Percentiles rank a stretch among this genome's conserved stretches.
These are phyloP conservation scores for Nylanderia fulva DNA, from an alignment of 1,140 invertebrate species.

Conservation along the genomic window DNA sequence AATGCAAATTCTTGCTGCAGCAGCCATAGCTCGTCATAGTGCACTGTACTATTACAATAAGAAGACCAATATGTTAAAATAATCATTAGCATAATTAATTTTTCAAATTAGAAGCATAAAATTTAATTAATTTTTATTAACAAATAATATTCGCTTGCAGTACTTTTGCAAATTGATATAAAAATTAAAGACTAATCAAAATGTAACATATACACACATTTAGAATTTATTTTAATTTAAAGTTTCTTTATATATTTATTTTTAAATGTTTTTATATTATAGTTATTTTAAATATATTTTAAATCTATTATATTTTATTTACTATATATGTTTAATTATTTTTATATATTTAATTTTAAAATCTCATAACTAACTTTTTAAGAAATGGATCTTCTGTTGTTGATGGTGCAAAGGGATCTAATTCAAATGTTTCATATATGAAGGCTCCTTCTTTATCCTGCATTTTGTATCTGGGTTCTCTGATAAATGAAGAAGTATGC, in stretches of 20 bases:
- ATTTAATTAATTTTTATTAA: not conserved
- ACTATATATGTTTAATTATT: no score
- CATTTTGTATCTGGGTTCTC: constrained; percentile 43
- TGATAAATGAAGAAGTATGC: not conserved
- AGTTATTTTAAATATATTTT: no score
- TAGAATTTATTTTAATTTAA: no score
- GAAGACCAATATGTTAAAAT: not conserved
- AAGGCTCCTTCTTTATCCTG: constrained; percentile 46
- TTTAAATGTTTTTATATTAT: no score
- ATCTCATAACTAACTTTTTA: constrained; percentile 71
- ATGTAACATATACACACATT: no score
- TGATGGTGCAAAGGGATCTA: constrained; percentile 88
- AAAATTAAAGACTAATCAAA: constrained; percentile 11
- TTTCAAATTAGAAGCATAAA: not conserved
- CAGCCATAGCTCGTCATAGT: constrained; percentile 93
- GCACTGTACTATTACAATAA: constrained; percentile 86
- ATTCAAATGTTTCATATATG: constrained; percentile 75
- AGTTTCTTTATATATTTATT: no score
- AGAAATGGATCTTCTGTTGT: constrained; percentile 90
- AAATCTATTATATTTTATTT: no score
- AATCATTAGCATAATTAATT: not conserved
- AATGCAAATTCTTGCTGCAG: constrained; percentile 93
- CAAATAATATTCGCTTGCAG: not conserved
- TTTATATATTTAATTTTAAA: no score
- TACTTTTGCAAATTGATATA: not conserved